Evolutionary conservation across 2,113 vertebrate genomes (phyloP), one percentile per base, ranked within the genome.

Genomic region (Pogona vitticeps): DNA sequence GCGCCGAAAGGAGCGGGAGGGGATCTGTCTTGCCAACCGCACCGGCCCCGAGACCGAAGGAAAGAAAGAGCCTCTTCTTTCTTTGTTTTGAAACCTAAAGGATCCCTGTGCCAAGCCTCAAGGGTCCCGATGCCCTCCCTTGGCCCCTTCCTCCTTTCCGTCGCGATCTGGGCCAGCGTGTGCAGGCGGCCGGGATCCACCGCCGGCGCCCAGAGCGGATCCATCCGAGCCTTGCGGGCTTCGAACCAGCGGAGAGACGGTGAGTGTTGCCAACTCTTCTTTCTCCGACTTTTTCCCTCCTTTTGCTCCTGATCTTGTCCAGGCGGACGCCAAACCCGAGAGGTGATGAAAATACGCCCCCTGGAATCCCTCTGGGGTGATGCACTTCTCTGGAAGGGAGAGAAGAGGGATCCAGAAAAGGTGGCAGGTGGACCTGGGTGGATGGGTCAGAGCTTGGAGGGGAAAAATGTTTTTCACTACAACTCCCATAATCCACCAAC

Each of bases 211-310:
- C 97, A 97, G 92, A 93, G 95, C 88, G 95, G 95, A 94, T 96
- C 96, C 90, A 93, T 96, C 88, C 96, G 92, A 95, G 93, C 95
- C 82, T 76, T 97, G 88, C 95, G 97, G 88, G 95, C 96, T 58
- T 93, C 96, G 14, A 96, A 95, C 52, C 85, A 96, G 84, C 94
- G 95, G 91, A 83, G 97, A 88, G 96, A 97, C 92, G 97, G 97
- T 98, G 90, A 96, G 97, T 87, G 83, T 40, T 5, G 46, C 5
- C 46, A 10, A 52, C 5, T 5, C 63, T 86, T 71, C 3, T 80
- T 88, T 13, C 76, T n/a, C 88, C 65, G 6, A 23, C 15, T 68
- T 38, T 38, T 80, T 72, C n/a, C 40, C n/a, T 4, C 6, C 15
- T 13, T 52, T 28, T 38, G 36, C 46, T 52, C 46, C 65, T 40